These are phyloP conservation scores for Polietes domitor DNA, from an alignment of 2,888 invertebrate species.

Conservation along the genomic window DNA sequence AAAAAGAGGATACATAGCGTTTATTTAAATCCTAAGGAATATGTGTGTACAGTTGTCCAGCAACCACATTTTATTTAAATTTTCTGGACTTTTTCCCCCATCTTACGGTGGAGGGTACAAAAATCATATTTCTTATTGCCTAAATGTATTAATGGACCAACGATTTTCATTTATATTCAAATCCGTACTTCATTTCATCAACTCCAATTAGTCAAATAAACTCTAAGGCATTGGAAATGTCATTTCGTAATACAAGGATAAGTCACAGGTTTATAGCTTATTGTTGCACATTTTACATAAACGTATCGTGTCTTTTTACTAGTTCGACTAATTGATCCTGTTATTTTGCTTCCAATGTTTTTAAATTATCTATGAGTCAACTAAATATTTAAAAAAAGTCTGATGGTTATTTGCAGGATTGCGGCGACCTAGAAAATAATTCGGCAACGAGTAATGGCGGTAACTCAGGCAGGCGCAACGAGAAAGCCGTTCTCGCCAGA, in stretches of 20 bases:
- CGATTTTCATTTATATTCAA: no score
- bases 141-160: no score
- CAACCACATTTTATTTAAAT: no score
- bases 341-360: background rate
- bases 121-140: no score
- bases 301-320: background rate
- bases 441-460: conserved; percentile 71
- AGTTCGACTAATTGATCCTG: background rate
- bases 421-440: conserved; percentile 72
- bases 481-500: conserved; percentile 91
- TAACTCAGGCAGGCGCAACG: conserved; percentile 81
- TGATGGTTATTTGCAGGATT: conserved; percentile 79
- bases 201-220: background rate
- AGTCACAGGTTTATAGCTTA: background rate
- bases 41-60: no score
- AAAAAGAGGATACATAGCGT: no score
- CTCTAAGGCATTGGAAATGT: background rate
- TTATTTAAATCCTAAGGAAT: no score
- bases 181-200: no score
- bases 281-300: background rate
- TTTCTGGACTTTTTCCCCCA: no score
- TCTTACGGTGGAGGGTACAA: no score
- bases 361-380: conserved; percentile 53
- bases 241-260: background rate
- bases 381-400: conserved; percentile 74